These are phyloP conservation scores for Salvelinus alpinus DNA, from an alignment of 2,113 vertebrate species.

Conservation along the genomic window DNA sequence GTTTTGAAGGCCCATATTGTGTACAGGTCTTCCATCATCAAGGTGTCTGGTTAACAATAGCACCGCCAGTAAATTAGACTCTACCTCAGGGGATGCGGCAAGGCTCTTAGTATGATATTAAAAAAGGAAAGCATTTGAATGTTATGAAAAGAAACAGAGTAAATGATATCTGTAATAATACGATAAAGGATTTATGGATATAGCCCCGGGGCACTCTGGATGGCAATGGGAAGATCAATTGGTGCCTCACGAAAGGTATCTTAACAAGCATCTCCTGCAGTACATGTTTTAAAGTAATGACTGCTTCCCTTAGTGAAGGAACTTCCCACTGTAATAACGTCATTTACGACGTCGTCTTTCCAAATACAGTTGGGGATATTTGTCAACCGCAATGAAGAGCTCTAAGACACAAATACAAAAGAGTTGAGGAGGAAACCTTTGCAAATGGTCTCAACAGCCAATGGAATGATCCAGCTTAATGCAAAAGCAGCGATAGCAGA, in stretches of 20 bases:
- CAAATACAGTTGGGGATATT: conserved; percentile 19
- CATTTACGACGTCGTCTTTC: conserved; percentile 29
- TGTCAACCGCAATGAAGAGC: conserved; percentile 33
- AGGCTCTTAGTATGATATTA: conserved; percentile 55
- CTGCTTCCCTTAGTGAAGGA: conserved; percentile 26
- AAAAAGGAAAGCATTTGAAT: conserved; percentile 57
- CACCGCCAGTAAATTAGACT: conserved; percentile 62
- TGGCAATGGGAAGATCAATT: conserved; percentile 54
- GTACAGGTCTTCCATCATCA: conserved; percentile 70
- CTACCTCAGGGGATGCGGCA: conserved; percentile 41
- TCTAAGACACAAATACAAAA: conserved; percentile 24
- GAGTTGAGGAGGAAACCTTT: conserved; percentile 50
- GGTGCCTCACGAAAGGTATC: conserved; percentile 27
- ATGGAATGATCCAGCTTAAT: conserved; percentile 64
- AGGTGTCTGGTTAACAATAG: conserved; percentile 69
- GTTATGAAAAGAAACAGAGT: conserved; percentile 57
- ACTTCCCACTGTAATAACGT: conserved; percentile 37
- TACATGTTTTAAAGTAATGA: conserved; percentile 43
- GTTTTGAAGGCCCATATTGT: conserved; percentile 69
- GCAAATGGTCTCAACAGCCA: conserved; percentile 66
- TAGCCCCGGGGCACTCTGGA: conserved; percentile 53
- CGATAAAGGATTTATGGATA: conserved; percentile 64
- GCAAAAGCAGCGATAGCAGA: conserved; percentile 62
- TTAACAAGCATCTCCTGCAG: conserved; percentile 32
- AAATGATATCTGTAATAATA: conserved; percentile 47